Evolutionary conservation across 2,888 invertebrate species (phyloP).

Genomic region (Tipula helvola): DNA sequence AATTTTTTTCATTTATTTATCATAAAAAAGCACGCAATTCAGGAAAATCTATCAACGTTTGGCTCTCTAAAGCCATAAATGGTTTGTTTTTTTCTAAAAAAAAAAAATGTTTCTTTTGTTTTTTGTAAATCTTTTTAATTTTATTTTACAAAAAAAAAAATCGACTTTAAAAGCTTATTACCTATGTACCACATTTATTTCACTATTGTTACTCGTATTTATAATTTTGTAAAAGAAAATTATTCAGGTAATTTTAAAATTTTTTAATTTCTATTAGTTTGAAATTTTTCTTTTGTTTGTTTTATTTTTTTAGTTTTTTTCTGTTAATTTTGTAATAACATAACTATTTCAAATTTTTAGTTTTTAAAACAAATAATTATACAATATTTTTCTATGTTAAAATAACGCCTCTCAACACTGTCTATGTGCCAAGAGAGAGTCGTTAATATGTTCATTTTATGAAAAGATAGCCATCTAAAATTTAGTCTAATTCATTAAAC

Average conservation of each 20-base stretch:
- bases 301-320: not conserved
- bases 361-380: not conserved
- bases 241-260: not conserved
- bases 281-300: not conserved
- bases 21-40: constrained; percentile 24
- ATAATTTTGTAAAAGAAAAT: not conserved
- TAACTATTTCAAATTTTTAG: not conserved
- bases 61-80: constrained; percentile 19
- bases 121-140: constrained; percentile 6
- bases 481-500: not conserved
- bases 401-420: not conserved
- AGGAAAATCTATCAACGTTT: constrained; percentile 20
- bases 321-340: not conserved
- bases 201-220: not conserved
- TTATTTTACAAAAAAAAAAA: not conserved
- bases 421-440: not conserved
- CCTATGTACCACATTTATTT: not conserved
- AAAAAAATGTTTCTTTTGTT: constrained; percentile 12
- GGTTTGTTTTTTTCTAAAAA: constrained; percentile 18
- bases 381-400: not conserved
- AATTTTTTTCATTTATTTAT: not conserved
- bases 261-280: not conserved
- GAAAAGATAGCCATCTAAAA: not conserved
- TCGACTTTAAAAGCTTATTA: not conserved
- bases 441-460: not conserved